Evolutionary conservation across 2,113 vertebrate genomes (phyloP).

Genomic region (Bubo blakistoni): DNA sequence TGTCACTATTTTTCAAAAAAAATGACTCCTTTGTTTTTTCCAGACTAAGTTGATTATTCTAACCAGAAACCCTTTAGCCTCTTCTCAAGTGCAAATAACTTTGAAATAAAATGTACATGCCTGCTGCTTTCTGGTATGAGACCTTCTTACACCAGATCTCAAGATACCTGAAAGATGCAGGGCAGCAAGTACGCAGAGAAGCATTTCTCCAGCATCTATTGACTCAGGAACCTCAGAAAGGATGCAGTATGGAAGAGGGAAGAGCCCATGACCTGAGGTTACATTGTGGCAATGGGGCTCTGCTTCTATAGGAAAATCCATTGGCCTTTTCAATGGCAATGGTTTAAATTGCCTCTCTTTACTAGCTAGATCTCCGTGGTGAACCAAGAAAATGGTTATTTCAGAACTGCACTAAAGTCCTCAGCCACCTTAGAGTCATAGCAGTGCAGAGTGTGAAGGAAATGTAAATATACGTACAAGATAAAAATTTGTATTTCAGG

Average conservation of each 20-base stretch:
- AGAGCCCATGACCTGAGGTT: not conserved
- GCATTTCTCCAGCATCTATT: not conserved
- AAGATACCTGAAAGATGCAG: not conserved
- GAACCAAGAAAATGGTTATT: not conserved
- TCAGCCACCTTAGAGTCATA: not conserved
- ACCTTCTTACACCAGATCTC: not conserved
- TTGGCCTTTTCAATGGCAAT: fast-evolving
- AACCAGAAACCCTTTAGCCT: not conserved
- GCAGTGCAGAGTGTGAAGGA: not conserved
- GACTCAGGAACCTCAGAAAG: not conserved
- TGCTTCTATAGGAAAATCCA: not conserved
- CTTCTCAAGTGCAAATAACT: not conserved
- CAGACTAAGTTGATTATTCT: not conserved
- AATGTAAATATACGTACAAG: not conserved
- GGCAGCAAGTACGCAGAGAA: not conserved
- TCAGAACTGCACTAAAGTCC: not conserved
- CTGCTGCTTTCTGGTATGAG: not conserved
- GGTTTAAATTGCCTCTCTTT: not conserved
- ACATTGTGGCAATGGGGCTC: not conserved
- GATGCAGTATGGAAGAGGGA: not conserved
- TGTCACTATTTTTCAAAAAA: not conserved
- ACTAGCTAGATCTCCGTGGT: not conserved
- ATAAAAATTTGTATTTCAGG: not conserved
- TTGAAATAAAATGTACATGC: not conserved
- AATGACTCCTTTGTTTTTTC: not conserved